These are phyloP conservation scores for Eolophus roseicapilla DNA, from an alignment of 2,113 vertebrate genomes.

Conservation along the genomic window DNA sequence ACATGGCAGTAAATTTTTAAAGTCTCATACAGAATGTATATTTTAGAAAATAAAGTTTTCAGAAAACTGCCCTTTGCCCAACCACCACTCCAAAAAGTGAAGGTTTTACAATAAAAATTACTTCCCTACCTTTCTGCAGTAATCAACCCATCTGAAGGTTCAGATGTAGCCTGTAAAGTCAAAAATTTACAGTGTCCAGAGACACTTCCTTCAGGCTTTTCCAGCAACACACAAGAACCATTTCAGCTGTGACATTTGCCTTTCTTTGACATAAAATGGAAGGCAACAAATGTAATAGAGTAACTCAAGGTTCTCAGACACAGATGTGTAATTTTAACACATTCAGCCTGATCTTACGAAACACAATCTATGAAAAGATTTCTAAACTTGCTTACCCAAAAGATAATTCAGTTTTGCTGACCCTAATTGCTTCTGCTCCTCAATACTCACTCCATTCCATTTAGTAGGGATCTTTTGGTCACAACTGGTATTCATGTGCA, in stretches of 20 bases:
- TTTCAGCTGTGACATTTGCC: constrained; percentile 87
- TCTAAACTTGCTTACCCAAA: background rate
- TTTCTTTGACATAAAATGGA: constrained; percentile 67
- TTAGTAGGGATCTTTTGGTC: background rate
- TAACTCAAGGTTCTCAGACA: background rate
- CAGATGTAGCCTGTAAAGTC: constrained; percentile 64
- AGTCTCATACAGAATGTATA: rapidly evolving
- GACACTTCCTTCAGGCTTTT: constrained; percentile 97
- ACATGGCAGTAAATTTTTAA: background rate
- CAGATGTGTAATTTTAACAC: background rate
- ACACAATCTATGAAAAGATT: background rate
- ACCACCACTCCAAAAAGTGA: background rate
- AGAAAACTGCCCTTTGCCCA: background rate
- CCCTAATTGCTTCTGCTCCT: background rate
- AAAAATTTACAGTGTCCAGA: constrained; percentile 86
- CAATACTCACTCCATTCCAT: background rate
- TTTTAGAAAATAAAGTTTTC: background rate
- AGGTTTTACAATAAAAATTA: background rate
- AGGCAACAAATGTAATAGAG: background rate
- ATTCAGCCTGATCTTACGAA: background rate
- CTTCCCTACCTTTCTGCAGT: constrained; percentile 83
- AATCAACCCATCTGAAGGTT: constrained; percentile 71
- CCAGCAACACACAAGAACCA: constrained; percentile 97
- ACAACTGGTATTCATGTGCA: background rate
- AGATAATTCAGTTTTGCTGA: background rate